A percentile compares a stretch with the other conserved stretches of the same genome.
These are phyloP conservation scores for Leptothorax acervorum DNA, from an alignment of 2,888 invertebrate species.

Conservation along the genomic window DNA sequence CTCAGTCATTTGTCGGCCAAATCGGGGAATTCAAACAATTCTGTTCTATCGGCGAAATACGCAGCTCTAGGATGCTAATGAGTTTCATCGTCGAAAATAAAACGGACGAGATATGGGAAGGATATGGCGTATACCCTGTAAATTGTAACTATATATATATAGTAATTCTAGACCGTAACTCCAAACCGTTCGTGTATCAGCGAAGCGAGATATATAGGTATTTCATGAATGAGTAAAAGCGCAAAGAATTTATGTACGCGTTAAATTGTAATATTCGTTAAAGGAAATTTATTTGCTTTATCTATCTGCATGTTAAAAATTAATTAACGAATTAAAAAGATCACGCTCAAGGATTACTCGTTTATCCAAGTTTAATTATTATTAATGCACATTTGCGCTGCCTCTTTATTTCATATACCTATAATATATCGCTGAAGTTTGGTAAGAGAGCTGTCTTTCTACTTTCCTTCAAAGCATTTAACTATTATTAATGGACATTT, in stretches of 20 bases:
- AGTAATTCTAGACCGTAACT: conserved; percentile 14
- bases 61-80: neutral
- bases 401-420: neutral
- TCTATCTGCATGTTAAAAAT: neutral
- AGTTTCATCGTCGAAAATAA: neutral
- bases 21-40: conserved; percentile 13
- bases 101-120: neutral
- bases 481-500: conserved; percentile 50
- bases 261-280: neutral
- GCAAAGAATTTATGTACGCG: neutral
- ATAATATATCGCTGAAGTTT: neutral
- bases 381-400: neutral
- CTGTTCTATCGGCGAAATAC: neutral
- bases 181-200: neutral
- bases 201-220: neutral
- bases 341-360: neutral
- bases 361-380: neutral
- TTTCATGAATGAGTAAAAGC: conserved; percentile 9
- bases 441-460: neutral
- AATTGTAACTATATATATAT: neutral
- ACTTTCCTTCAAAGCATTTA: conserved; percentile 2
- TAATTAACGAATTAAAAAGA: neutral
- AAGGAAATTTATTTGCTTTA: neutral
- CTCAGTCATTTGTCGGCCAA: neutral
- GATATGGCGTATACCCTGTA: neutral